Base-by-base conservation (phyloP, 2,113 vertebrate species). In the Ciconia boyciana region DNA sequence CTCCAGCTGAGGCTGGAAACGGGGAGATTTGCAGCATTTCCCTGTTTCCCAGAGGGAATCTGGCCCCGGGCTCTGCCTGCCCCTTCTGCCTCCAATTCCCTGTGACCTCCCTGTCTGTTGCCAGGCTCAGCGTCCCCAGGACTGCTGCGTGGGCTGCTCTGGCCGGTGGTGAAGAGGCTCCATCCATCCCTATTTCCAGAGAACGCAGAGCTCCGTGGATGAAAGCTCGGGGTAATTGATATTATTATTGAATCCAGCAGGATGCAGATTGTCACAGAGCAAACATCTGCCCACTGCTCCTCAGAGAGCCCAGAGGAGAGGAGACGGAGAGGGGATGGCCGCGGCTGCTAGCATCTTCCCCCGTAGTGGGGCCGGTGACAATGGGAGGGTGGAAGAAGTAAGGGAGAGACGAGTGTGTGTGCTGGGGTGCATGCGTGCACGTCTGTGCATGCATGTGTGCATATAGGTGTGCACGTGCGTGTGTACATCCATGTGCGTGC, bases 271-370 rank as follows among this genome's bases (percentile, higher is more conserved):
- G 94, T 82, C 80, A 85, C 72, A 12, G 94, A 87, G 86, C 74
- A 68, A 96, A 96, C 96, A 96, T 95, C 95, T 96, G 96, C 90
- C 92, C 7, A 7, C 85, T 24, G 68, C 88, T 93, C 79, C 89
- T 92, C 68, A 0, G 94, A 92, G 92, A 94, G 86, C 93, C 25
- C 0, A 1, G 13, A 18, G 21, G 31, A 22, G 28, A 10, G 69
- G 5, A 60, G 3, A 6, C 17, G 72, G 65, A 72, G 14, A 57
- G 29, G 39, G 26, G 6, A 4, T 36, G 0, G 1, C 44, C 3
- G 2, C 2, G 7, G 51, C 72, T 34, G 68, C 14, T 34, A 7
- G 2, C 25, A 0, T 24, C 69, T 19, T 17, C 51, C 78, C 31
- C 69, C 1, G 1, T 7, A 14, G n/a, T 2, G 16, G 19, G 54